Base-by-base conservation (phyloP, 2,888 invertebrate genomes). In the Drosophila hawaiiensis region DNA sequence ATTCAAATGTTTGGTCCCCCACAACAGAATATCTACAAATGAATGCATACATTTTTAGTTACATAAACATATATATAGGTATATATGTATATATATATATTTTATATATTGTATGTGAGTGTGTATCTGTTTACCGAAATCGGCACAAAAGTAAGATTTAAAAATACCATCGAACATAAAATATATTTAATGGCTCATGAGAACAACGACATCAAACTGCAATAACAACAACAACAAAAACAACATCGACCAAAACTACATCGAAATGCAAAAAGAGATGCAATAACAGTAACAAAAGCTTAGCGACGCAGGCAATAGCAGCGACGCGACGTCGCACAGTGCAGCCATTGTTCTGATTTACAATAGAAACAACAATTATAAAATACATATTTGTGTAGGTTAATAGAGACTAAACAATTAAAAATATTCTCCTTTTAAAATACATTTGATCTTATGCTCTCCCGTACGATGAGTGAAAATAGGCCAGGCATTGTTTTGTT, bases 121-220 rank as follows among this genome's bases (percentile, higher is more conserved):
- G 43, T 50, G 19, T 28, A 25, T 54, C 10, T 31, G n/a, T 14
- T 19, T 25, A 43, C 47, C 41, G 33, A 67, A 73, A 71, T 49
- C 39, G 78, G 56, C 68, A 68, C 64, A 59, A 69, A 54, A 66
- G 61, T 73, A 58, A 68, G 61, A 67, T 78, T 75, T 76, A 80
- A 78, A 80, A 80, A 80, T 76, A 82, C 64, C 68, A 79, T 72
- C 31, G 62, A 65, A 69, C 70, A 68, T 68, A 66, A 82, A 77
- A 76, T 82, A 72, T 76, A 66, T 73, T 81, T 84, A 78, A 84
- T 76, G 83, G 64, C 73, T 69, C 55, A 72, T 58, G 62, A 60
- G 70, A 77, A 64, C 49, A 69, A 54, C 63, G 54, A 33, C 49
- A 37, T 28, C 68, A 43, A 63, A 35, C 58, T 53, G 31, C 60